Conservation (phyloP, 2,113 vertebrate species). For the Serinus canaria region DNA sequence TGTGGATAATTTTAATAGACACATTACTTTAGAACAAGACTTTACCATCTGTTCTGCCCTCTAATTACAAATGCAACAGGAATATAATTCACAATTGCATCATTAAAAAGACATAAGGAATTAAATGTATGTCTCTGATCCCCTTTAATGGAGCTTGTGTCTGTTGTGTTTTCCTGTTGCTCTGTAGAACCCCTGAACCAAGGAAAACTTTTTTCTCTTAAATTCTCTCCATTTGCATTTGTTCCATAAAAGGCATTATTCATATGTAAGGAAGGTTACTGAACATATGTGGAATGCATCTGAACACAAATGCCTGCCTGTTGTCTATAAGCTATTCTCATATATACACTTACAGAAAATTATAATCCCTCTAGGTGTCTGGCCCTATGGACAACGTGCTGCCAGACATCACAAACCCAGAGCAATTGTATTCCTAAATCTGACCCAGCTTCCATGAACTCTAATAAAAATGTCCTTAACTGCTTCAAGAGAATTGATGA, state of each 20-base stretch:
- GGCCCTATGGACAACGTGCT: background rate
- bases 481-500: background rate
- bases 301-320: background rate
- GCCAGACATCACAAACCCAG: background rate
- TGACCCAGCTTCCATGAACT: background rate
- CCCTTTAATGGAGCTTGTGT: conserved; percentile 62
- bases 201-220: conserved; percentile 31
- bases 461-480: background rate
- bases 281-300: conserved; percentile 1
- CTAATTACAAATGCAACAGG: conserved; percentile 78
- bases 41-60: conserved; percentile 74
- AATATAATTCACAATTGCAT: conserved; percentile 77
- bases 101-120: conserved; percentile 77
- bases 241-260: background rate
- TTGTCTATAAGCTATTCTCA: background rate
- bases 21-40: conserved; percentile 70
- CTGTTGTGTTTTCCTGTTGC: conserved; percentile 54
- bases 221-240: background rate
- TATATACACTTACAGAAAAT: background rate
- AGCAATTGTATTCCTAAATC: background rate
- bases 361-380: background rate
- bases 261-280: background rate
- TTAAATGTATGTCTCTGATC: conserved; percentile 68
- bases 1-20: conserved; percentile 74
- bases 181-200: conserved; percentile 4